Conservation (phyloP, 2,113 vertebrate genomes). For the Odontesthes bonariensis region DNA sequence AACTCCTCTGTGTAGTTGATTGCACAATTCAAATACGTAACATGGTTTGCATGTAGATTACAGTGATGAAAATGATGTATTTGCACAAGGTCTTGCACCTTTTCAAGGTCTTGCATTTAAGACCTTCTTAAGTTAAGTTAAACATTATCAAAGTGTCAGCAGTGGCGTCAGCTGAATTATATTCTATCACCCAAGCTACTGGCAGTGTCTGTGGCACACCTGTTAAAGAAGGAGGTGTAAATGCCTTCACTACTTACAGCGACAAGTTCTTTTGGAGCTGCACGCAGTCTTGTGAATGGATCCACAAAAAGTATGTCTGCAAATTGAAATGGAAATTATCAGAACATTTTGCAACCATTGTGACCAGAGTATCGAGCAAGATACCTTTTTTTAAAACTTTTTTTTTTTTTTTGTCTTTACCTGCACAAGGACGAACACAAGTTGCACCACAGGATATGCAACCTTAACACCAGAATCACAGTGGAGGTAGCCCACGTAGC, state of each 20-base stretch:
- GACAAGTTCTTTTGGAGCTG: slow-evolving; percentile 89
- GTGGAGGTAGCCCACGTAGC: slow-evolving; percentile 88
- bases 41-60: too few species aligned
- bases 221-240: neutral
- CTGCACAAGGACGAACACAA: slow-evolving; percentile 90
- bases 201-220: too few species aligned
- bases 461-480: slow-evolving; percentile 91
- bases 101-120: too few species aligned
- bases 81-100: too few species aligned
- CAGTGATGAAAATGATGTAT: too few species aligned
- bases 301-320: slow-evolving; percentile 95
- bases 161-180: too few species aligned
- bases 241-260: slow-evolving; percentile 77
- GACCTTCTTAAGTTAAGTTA: too few species aligned
- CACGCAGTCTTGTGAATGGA: slow-evolving; percentile 91
- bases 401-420: slow-evolving; percentile 72
- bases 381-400: neutral
- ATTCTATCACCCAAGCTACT: too few species aligned
- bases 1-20: too few species aligned
- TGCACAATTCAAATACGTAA: too few species aligned
- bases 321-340: slow-evolving; percentile 29
- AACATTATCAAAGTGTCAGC: too few species aligned
- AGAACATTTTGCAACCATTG: neutral
- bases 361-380: neutral
- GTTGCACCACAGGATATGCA: slow-evolving; percentile 89